A percentile compares a stretch with the other conserved stretches of the same genome.
phyloP scores from a whole-genome alignment of 2,888 invertebrate genomes.

The Caenorhabditis sulstoni region DNA sequence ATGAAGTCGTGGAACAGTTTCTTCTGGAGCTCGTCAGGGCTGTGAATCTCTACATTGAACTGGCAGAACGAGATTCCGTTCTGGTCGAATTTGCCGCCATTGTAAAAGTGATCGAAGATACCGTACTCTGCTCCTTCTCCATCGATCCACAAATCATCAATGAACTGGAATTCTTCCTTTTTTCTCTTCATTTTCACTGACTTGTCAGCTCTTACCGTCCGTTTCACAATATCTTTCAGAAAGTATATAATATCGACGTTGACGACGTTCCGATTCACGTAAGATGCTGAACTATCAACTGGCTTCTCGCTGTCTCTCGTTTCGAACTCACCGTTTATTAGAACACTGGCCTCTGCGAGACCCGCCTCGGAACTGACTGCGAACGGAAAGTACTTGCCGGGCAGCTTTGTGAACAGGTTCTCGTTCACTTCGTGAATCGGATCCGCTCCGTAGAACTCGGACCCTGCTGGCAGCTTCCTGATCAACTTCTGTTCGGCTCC shows the following conservation, averaged over 20 bases:
- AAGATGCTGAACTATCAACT: slow-evolving; percentile 26
- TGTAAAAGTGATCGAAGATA: slow-evolving; percentile 56
- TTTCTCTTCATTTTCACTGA: too few relatives aligned
- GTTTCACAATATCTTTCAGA: slow-evolving; percentile 47
- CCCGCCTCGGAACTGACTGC: slow-evolving; percentile 52
- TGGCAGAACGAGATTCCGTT: slow-evolving; percentile 62
- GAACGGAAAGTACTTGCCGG: slow-evolving; percentile 57
- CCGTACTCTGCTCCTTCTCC: slow-evolving; percentile 63
- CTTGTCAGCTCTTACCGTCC: slow-evolving; percentile 5
- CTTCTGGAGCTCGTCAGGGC: slow-evolving; percentile 51
- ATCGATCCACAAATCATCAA: slow-evolving; percentile 64
- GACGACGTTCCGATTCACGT: slow-evolving; percentile 43
- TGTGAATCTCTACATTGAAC: slow-evolving; percentile 64
- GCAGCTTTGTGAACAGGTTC: slow-evolving; percentile 52
- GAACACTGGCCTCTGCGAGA: slow-evolving; percentile 48
- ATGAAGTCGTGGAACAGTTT: slow-evolving; percentile 54
- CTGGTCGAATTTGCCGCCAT: slow-evolving; percentile 57
- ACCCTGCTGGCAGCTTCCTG: slow-evolving; percentile 23
- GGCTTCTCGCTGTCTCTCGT: neutral
- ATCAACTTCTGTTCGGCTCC: slow-evolving; percentile 47
- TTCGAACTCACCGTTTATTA: slow-evolving; percentile 30
- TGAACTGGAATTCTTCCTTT: slow-evolving; percentile 28
- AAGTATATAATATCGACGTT: slow-evolving; percentile 61
- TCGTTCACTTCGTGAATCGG: slow-evolving; percentile 62
- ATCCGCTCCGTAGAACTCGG: slow-evolving; percentile 58